These are phyloP conservation scores for Harpagoxenus sublaevis DNA, from an alignment of 2,888 invertebrate species.

Conservation along the genomic window DNA sequence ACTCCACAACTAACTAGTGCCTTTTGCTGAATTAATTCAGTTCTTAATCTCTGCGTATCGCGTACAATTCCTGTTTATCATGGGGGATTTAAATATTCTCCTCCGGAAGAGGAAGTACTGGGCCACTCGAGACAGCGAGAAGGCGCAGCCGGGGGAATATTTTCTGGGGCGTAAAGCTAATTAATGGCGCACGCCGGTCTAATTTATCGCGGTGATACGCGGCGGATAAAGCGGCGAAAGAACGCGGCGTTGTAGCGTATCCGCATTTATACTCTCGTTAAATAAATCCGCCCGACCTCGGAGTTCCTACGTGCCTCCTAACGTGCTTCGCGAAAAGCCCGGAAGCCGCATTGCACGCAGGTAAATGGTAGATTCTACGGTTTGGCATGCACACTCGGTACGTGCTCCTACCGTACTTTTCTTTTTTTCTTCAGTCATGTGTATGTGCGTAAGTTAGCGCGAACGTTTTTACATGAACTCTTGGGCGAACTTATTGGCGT, in stretches of 20 bases:
- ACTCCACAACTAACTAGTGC: not conserved
- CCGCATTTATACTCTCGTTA: conserved; percentile 57
- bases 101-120: not conserved
- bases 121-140: conserved; percentile 39
- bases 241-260: conserved; percentile 52
- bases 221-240: conserved; percentile 51
- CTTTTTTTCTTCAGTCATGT: not conserved
- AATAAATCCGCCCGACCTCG: conserved; percentile 51
- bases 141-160: conserved; percentile 36
- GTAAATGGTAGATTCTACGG: conserved; percentile 45
- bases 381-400: conserved; percentile 21
- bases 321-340: conserved; percentile 35
- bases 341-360: conserved; percentile 35
- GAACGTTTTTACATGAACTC: conserved; percentile 9
- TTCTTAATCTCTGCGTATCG: conserved; percentile 30
- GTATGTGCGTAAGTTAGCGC: not conserved
- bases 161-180: conserved; percentile 41
- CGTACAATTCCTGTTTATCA: conserved; percentile 29
- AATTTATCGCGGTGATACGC: conserved; percentile 55
- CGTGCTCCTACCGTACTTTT: conserved; percentile 14
- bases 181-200: conserved; percentile 40
- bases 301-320: conserved; percentile 22
- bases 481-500: conserved; percentile 8
- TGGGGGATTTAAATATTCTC: conserved; percentile 41
- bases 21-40: conserved; percentile 16